Base-by-base conservation (phyloP, 2,888 invertebrate species). In the Acanthopleura granulata region DNA sequence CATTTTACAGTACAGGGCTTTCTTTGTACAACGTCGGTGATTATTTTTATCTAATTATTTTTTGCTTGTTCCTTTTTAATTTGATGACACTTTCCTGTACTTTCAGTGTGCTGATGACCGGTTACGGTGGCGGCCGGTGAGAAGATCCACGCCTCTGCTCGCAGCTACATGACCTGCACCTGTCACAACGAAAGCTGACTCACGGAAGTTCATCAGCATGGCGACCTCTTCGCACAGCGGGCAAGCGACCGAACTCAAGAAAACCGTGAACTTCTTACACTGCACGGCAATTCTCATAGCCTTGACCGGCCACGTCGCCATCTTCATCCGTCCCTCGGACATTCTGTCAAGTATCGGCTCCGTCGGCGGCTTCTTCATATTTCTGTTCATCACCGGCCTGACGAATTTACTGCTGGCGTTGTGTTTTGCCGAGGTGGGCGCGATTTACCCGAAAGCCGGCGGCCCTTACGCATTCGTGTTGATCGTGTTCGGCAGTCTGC, bases 321-420 rank as follows among this genome's bases (percentile, higher is more conserved):
- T 98, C 92, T 98, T 98, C 93, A 97, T 98, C 92, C 97, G 97
- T 92, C 97, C 98, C 91, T 96, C 96, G 92, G 97, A 96, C 92
- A 95, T 98, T 90, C 93, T 98, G 91, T 91, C 93, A 82, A 92
- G 94, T 82, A 94, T 95, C 0, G 96, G 96, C 91, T 98, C 97
- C 91, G 95, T 97, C 91, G 97, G 97, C 91, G 94, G 96, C 92
- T 96, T 96, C 93, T 95, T 98, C 92, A 93, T 97, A 90, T 94
- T 97, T 89, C 98, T 98, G 98, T 94, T 95, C 92, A 93, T 95
- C 88, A 97, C 97, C 92, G 98, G 98, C 87, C 91, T 97, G 90
- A 94, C 98, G 90, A 86, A 87, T 70, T 62, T 86, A 25, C 81
- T 80, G 9, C 76, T 81, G 40, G 84, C 95, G 0, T 89, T 96